These are phyloP conservation scores for Pseudopleuronectes americanus DNA, from an alignment of 2,797 vertebrate species.

Conservation along the genomic window DNA sequence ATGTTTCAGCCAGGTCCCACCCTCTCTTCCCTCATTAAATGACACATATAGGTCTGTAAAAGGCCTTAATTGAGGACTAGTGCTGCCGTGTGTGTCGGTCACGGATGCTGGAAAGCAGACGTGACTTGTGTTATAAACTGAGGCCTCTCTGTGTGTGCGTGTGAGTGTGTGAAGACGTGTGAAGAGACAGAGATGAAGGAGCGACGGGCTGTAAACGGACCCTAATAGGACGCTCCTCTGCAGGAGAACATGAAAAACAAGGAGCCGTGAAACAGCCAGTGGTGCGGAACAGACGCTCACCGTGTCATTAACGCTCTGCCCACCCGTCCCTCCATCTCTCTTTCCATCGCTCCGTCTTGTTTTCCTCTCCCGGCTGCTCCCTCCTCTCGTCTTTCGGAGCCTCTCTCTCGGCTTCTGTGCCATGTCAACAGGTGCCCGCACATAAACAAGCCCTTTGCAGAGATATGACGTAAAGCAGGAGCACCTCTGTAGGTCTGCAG, in stretches of 20 bases:
- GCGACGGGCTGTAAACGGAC: conserved; percentile 45
- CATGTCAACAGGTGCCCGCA: conserved; percentile 32
- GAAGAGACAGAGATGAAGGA: conserved; percentile 45
- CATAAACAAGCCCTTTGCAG: conserved; percentile 44
- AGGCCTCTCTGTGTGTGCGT: conserved; percentile 33
- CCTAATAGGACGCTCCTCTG: conserved; percentile 60
- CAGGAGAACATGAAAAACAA: conserved; percentile 68
- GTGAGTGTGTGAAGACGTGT: background rate
- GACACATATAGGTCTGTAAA: conserved; percentile 75
- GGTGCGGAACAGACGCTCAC: conserved; percentile 44
- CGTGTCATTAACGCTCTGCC: conserved; percentile 52
- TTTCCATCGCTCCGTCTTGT: conserved; percentile 9
- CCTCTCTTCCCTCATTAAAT: conserved; percentile 59
- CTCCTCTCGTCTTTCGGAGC: background rate
- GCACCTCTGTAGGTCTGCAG: conserved; percentile 14
- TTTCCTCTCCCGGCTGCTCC: conserved; percentile 2
- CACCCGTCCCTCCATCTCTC: conserved; percentile 20
- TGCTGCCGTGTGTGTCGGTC: conserved; percentile 68
- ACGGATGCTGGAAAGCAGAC: conserved; percentile 73
- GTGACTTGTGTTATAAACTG: conserved; percentile 60
- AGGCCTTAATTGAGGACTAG: conserved; percentile 76
- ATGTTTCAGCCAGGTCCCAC: conserved; percentile 36
- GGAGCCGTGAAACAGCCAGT: conserved; percentile 60
- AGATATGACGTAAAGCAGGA: conserved; percentile 33
- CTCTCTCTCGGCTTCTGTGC: conserved; percentile 1